Evolutionary conservation across 2,797 vertebrate species (phyloP), one percentile per base, ranked within the genome.

Genomic region (Simalia tracyae): DNA sequence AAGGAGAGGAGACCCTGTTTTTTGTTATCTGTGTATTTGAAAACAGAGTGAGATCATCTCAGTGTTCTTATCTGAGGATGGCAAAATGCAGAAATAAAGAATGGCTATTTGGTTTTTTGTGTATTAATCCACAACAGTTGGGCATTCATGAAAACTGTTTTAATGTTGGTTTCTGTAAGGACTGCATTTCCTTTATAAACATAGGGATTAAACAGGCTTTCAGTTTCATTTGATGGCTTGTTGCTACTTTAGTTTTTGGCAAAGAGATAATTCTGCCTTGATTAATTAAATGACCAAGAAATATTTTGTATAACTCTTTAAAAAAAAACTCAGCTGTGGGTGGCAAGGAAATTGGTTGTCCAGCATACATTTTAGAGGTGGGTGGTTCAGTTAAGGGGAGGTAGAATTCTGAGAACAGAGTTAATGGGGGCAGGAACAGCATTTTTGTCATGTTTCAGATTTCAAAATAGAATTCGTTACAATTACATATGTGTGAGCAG

Each of bases 321-420:
- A 95, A 96, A 94, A 92, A 96, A 96, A 94, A 91, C 94, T 91
- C 72, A 57, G n/a, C 84, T 91, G 93, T 95, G 95, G 93, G 88
- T 95, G 94, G 95, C 93, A 96, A 93, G 91, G 94, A 95, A 95
- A 95, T 96, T 96, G 91, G 91, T 95, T 89, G 92, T 96, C 97
- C 92, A 96, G 91, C 93, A 92, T 95, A 96, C 95, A 94, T 88
- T 95, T 93, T 91, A 91, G 92, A 94, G 28, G 93, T 97, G 84
- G 95, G 94, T 95, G 93, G 95, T 91, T 97, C 92, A 93, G 93
- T 93, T 76, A 94, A 95, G 93, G 86, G 94, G 93, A 31, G 92
- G 88, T 95, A 92, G 28, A 28, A 81, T 72, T 88, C n/a, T 88
- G 93, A 94, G 93, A 92, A 92, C 63, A 68, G 84, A 90, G 92